Evolutionary conservation across 1,140 invertebrate genomes (phyloP).

Genomic region (Drosophila kurseongensis): DNA sequence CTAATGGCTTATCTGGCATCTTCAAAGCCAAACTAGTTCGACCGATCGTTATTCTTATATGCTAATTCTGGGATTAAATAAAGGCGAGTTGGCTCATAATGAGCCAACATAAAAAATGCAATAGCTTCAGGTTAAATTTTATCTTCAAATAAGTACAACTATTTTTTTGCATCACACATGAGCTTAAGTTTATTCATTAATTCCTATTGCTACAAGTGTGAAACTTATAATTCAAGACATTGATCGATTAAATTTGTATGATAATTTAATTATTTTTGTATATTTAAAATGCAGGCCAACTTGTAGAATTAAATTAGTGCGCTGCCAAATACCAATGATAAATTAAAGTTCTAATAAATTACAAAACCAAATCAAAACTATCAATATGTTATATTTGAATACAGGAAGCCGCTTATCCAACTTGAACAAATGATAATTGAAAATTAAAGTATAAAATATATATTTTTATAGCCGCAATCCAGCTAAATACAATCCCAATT

Average conservation of each 20-base stretch:
- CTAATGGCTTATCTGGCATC: constrained; percentile 14
- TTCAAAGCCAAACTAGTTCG: constrained; percentile 25
- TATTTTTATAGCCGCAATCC: not conserved
- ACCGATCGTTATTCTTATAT: constrained; percentile 30
- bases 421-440: not conserved
- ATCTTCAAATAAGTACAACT: not conserved
- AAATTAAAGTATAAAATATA: not conserved
- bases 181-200: not conserved
- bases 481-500: not conserved
- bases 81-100: not conserved
- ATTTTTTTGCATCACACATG: not conserved
- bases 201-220: not conserved
- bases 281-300: not conserved
- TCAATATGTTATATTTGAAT: no score
- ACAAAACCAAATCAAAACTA: no score
- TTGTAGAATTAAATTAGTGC: not conserved
- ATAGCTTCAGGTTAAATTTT: not conserved
- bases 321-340: no score
- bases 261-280: not conserved
- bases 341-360: no score
- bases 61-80: constrained; percentile 29
- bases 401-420: not conserved
- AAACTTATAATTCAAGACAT: not conserved
- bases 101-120: constrained; percentile 1
- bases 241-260: not conserved